Evolutionary conservation across 2,113 vertebrate genomes (phyloP).

Genomic region (Mastomys natalensis): DNA sequence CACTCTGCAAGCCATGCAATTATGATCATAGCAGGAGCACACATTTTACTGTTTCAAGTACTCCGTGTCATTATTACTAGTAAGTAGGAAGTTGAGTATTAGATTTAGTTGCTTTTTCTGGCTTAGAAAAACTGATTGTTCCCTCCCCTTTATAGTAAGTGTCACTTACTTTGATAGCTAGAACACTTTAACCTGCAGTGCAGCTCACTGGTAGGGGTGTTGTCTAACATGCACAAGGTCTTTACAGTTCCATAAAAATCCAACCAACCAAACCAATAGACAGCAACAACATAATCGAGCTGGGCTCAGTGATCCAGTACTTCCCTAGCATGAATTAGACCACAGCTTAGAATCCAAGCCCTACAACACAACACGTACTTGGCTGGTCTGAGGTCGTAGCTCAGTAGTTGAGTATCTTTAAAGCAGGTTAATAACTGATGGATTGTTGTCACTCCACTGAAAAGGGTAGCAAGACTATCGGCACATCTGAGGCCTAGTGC

Average conservation of each 20-base stretch:
- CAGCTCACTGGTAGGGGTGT: too few relatives aligned
- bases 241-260: neutral
- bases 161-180: neutral
- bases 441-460: rapidly evolving
- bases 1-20: neutral
- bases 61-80: neutral
- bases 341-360: neutral
- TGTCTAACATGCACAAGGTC: neutral
- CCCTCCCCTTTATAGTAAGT: neutral
- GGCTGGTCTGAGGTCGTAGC: neutral
- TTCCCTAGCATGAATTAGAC: neutral
- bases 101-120: neutral
- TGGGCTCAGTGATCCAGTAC: neutral
- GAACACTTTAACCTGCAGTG: neutral
- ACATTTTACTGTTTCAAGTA: neutral
- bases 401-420: neutral
- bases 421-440: neutral
- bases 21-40: neutral
- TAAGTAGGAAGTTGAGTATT: neutral
- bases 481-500: neutral
- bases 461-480: too few relatives aligned
- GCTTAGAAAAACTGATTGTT: neutral
- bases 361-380: neutral
- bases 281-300: neutral
- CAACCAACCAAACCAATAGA: neutral